A percentile compares a stretch with the other conserved stretches of the same genome.
Evolutionary conservation across 2,888 invertebrate genomes (phyloP).

Genomic region (Dryocosmus kuriphilus): DNA sequence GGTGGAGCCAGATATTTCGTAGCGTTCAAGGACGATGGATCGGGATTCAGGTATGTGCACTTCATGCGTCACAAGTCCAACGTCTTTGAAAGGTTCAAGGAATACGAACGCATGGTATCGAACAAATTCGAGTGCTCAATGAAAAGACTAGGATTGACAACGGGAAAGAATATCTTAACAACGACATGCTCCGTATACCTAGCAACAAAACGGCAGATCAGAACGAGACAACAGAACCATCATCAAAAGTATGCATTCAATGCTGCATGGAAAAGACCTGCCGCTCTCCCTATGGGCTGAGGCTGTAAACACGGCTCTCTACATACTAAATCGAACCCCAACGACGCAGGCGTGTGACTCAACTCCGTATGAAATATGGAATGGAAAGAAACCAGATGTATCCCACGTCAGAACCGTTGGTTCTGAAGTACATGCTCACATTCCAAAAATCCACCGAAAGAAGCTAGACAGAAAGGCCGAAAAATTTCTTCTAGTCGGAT

Average conservation of each 20-base stretch:
- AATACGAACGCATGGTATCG: slow-evolving; percentile 26
- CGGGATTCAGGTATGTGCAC: slow-evolving; percentile 41
- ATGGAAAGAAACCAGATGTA: slow-evolving; percentile 41
- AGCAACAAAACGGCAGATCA: too few relatives aligned
- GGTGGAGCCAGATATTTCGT: slow-evolving; percentile 40
- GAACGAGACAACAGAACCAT: too few relatives aligned
- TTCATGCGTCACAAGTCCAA: slow-evolving; percentile 46
- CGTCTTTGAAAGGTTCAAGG: slow-evolving; percentile 42
- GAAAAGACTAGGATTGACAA: slow-evolving; percentile 41
- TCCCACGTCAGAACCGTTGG: slow-evolving; percentile 52
- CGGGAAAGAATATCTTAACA: slow-evolving; percentile 46
- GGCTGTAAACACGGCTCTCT: slow-evolving; percentile 55
- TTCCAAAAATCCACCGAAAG: slow-evolving; percentile 48
- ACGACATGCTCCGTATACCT: too few relatives aligned
- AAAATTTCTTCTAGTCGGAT: slow-evolving; percentile 38
- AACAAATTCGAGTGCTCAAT: slow-evolving; percentile 30
- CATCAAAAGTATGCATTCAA: slow-evolving; percentile 49
- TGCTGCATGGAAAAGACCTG: slow-evolving; percentile 46
- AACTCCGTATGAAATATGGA: slow-evolving; percentile 53
- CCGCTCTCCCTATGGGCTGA: slow-evolving; percentile 57
- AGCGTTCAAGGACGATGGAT: slow-evolving; percentile 53
- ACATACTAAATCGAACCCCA: slow-evolving; percentile 56
- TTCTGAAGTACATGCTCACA: slow-evolving; percentile 52
- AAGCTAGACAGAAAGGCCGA: slow-evolving; percentile 31
- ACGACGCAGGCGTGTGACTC: slow-evolving; percentile 39